Percentiles rank a stretch among this genome's conserved stretches.
These are phyloP conservation scores for Anomalospiza imberbis DNA, from an alignment of 2,797 vertebrate genomes.

Conservation along the genomic window DNA sequence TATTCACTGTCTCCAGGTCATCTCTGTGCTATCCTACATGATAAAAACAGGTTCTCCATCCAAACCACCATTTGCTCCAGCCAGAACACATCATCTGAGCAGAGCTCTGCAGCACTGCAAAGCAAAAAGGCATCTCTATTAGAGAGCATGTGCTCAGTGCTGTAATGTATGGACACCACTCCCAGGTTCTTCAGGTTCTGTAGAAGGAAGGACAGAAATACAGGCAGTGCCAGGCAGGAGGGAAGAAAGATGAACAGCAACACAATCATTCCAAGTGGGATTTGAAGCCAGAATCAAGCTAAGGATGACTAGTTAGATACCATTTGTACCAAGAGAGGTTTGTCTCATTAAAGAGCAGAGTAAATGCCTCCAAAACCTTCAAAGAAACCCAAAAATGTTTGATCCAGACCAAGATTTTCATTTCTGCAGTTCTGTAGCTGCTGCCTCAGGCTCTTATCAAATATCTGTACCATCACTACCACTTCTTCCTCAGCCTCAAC, in stretches of 20 bases:
- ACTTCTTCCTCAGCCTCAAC: background rate
- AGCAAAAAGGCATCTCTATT: background rate
- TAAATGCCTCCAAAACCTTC: background rate
- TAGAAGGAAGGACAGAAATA: background rate
- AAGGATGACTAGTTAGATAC: background rate
- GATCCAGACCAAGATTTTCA: background rate
- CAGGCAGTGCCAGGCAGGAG: background rate
- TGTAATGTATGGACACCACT: background rate
- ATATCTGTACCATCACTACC: background rate
- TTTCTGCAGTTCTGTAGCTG: background rate
- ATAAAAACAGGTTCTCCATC: background rate
- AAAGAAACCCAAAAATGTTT: background rate
- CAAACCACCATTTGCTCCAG: background rate
- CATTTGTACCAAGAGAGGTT: background rate
- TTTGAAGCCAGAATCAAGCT: background rate
- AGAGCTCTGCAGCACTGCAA: background rate
- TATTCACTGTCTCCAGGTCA: background rate
- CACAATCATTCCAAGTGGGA: background rate
- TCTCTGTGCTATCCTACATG: background rate
- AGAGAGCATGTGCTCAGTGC: background rate
- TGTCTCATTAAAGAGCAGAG: background rate
- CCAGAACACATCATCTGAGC: background rate
- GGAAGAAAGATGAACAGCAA: background rate
- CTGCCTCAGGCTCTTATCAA: background rate
- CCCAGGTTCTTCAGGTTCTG: background rate